A percentile compares a stretch with the other conserved stretches of the same genome.
These are phyloP conservation scores for Pantala flavescens DNA, from an alignment of 1,140 invertebrate genomes.

Conservation along the genomic window DNA sequence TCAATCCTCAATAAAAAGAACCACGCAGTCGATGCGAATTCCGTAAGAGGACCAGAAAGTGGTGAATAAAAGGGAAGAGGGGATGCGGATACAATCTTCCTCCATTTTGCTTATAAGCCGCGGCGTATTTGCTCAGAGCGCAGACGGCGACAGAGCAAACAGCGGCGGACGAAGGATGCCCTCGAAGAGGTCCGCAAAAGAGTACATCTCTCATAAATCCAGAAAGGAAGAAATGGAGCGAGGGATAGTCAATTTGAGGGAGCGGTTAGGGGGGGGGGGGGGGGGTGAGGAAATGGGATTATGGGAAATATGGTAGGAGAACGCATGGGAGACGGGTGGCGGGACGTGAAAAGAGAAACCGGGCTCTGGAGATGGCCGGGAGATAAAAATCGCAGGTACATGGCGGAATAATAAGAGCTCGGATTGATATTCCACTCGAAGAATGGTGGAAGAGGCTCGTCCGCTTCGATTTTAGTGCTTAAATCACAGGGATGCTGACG, in stretches of 20 bases:
- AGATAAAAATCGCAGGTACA: too few species aligned
- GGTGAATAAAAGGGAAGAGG: background rate
- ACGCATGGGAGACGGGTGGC: too few species aligned
- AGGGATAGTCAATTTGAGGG: background rate
- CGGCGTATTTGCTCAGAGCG: background rate
- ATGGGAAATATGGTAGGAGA: background rate
- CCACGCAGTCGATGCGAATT: background rate
- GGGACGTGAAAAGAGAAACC: too few species aligned
- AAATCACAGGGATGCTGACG: too few species aligned
- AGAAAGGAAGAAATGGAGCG: background rate
- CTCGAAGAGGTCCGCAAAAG: background rate
- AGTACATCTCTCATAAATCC: background rate
- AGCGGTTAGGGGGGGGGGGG: background rate
- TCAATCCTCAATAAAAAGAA: too few species aligned
- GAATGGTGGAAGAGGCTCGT: too few species aligned
- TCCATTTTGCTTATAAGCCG: conserved; percentile 3
- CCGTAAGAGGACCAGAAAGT: background rate
- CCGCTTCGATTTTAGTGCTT: too few species aligned
- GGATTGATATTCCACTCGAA: too few species aligned
- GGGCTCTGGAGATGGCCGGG: too few species aligned
- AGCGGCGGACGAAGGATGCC: background rate
- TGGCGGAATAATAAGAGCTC: too few species aligned
- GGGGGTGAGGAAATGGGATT: background rate
- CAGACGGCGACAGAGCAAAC: conserved; percentile 2
- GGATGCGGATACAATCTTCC: background rate